Evolutionary conservation across 2,113 vertebrate species (phyloP), one percentile per base, ranked within the genome.

Genomic region (Aegotheles bennettii): DNA sequence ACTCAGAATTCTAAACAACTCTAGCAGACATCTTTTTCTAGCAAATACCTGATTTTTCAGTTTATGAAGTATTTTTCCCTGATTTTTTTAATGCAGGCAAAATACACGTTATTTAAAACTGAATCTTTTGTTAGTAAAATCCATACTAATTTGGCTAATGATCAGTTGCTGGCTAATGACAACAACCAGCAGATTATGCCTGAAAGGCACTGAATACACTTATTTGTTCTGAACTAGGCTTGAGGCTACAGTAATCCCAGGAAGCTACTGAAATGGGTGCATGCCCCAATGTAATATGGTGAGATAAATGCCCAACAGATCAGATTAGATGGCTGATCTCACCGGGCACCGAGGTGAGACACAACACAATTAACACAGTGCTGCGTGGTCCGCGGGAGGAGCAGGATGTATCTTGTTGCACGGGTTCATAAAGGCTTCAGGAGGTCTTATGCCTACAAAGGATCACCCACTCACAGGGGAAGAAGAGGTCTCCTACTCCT

Each of bases 131-230:
- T 26, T 88, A 64, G 8, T 31, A 96, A 94, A 91, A 79, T 42
- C 14, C 63, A 82, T 85, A 81, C 50, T 74, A 84, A 81, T 87
- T 60, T 54, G 40, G 59, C 17, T 67, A 85, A 76, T 35, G 13
- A 59, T 40, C 29, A 56, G 8, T 38, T 73, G 35, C 35, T 29
- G 21, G 54, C 29, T 69, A 25, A 13, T 68, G 71, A 90, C 85
- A 91, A 87, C 68, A 95, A 94, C 65, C 82, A 95, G 94, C 79
- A 96, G 89, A 96, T 94, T 90, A 97, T 76, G 51, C 67, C 76
- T 95, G 86, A 97, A 90, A 92, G 68, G 14, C 10, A 68, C 4
- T 10, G 53, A 73, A 80, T 57, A 93, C 51, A 93, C 42, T 69
- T 82, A 86, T 53, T 79, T 93, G 64, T 36, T 93, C 79, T 93